Conservation (phyloP, 1,140 invertebrate genomes). For the Drosophila serrata region DNA sequence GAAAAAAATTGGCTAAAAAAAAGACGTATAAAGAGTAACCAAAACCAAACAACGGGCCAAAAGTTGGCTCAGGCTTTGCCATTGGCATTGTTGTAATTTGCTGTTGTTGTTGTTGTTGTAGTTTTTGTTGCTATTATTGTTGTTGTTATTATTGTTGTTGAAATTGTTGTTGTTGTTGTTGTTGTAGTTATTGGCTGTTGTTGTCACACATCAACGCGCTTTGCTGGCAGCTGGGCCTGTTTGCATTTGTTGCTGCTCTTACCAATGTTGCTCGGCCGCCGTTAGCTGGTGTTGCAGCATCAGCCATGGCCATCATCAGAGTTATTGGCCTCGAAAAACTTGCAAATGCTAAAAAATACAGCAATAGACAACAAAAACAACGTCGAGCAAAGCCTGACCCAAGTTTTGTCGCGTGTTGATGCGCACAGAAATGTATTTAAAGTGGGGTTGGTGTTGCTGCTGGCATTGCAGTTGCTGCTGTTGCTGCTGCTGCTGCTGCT, state of each 20-base stretch:
- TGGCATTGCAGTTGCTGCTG: conserved; percentile 8
- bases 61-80: conserved; percentile 73
- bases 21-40: conserved; percentile 26
- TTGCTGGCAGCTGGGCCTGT: conserved; percentile 51
- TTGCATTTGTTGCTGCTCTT: conserved; percentile 23
- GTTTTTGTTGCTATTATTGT: conserved; percentile 30
- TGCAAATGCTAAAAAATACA: conserved; percentile 75
- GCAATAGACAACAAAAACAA: conserved; percentile 25
- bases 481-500: conserved; percentile 20
- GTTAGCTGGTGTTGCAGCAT: conserved; percentile 43
- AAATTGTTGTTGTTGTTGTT: conserved; percentile 37
- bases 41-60: conserved; percentile 46
- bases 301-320: conserved; percentile 76
- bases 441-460: conserved; percentile 26
- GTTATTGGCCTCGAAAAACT: conserved; percentile 80
- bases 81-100: conserved; percentile 51
- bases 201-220: conserved; percentile 78
- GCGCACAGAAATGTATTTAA: conserved; percentile 74
- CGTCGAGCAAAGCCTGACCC: conserved; percentile 42
- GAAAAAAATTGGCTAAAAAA: conserved; percentile 11
- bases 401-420: conserved; percentile 73
- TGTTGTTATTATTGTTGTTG: conserved; percentile 36
- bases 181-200: conserved; percentile 72
- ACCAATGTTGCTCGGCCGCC: conserved; percentile 12
- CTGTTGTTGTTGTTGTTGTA: conserved; percentile 52